Evolutionary conservation across 2,113 vertebrate genomes (phyloP).

Genomic region (Colistium nudipinnis): DNA sequence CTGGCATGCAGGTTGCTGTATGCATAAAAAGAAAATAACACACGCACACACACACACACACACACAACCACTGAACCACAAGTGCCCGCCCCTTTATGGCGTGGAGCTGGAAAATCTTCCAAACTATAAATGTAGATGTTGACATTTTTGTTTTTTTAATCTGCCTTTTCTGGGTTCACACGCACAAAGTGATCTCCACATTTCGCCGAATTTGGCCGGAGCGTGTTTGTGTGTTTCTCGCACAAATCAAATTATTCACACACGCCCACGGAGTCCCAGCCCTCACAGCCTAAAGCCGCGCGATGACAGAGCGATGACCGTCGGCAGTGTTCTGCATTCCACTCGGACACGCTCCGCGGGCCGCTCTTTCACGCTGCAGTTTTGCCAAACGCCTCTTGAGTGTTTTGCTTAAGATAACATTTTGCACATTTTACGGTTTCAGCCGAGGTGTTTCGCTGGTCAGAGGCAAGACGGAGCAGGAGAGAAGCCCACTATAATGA

Average conservation of each 20-base stretch:
- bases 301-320: constrained; percentile 66
- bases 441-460: constrained; percentile 37
- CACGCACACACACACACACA: too few relatives aligned
- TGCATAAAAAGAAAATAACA: constrained; percentile 51
- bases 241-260: background rate
- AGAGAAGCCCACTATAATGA: constrained; percentile 43
- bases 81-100: constrained; percentile 53
- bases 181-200: too few relatives aligned
- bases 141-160: too few relatives aligned
- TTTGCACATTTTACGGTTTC: constrained; percentile 45
- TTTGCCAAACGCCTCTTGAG: constrained; percentile 64
- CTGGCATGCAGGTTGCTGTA: constrained; percentile 72
- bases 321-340: constrained; percentile 76
- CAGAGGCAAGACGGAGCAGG: constrained; percentile 70
- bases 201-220: too few relatives aligned
- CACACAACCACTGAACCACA: constrained; percentile 41
- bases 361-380: constrained; percentile 61
- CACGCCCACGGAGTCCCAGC: background rate
- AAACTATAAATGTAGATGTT: too few relatives aligned
- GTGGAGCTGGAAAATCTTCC: constrained; percentile 44
- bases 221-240: too few relatives aligned
- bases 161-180: too few relatives aligned
- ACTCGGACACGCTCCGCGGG: constrained; percentile 55
- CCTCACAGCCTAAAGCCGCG: constrained; percentile 11
- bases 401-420: constrained; percentile 65